Conservation (phyloP, 1,140 invertebrate species). For the Anoplolepis gracilipes region DNA sequence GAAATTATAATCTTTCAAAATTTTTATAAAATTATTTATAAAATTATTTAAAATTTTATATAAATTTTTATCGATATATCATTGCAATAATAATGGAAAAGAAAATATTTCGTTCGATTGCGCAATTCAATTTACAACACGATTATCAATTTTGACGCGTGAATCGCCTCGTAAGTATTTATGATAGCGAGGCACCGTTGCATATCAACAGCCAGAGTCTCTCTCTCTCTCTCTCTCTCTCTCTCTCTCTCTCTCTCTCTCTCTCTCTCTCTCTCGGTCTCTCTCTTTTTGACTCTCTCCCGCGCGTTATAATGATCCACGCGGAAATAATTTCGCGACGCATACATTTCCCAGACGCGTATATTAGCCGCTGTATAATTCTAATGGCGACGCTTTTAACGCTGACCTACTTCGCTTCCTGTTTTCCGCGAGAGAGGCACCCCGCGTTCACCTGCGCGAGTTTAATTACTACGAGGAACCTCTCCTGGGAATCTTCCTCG, state of each 20-base stretch:
- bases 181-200: constrained; percentile 19
- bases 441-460: neutral
- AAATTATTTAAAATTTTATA: too few species aligned
- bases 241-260: too few species aligned
- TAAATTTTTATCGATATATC: neutral
- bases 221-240: too few species aligned
- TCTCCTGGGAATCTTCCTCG: constrained; percentile 63
- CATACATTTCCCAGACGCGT: neutral
- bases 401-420: constrained; percentile 61
- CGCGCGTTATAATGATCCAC: constrained; percentile 29
- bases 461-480: constrained; percentile 63
- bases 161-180: constrained; percentile 37
- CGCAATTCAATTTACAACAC: constrained; percentile 4
- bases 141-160: constrained; percentile 38
- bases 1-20: too few species aligned
- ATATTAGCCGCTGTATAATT: constrained; percentile 20
- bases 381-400: constrained; percentile 57
- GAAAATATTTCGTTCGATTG: neutral
- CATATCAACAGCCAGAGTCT: neutral
- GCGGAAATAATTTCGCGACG: constrained; percentile 42
- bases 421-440: constrained; percentile 53
- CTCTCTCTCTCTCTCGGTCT: too few species aligned
- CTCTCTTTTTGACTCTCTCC: too few species aligned
- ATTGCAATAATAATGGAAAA: neutral
- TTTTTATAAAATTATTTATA: too few species aligned